A percentile compares a stretch with the other conserved stretches of the same genome.
phyloP scores from a whole-genome alignment of 1,140 invertebrate species.

The Drosophila orosa region DNA sequence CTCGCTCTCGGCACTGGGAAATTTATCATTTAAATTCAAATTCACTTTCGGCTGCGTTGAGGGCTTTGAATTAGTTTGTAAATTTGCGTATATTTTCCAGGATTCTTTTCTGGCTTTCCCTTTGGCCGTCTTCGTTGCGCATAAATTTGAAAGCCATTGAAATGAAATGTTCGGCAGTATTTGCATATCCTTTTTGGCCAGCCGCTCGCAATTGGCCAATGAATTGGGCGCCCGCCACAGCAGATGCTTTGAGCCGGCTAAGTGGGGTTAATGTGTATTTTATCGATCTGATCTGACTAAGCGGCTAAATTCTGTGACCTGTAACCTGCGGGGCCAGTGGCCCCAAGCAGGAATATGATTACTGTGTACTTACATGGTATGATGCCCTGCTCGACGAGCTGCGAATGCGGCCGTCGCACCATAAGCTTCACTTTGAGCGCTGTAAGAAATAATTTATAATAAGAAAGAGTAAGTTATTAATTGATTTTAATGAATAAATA shows the following conservation, averaged over 20 bases:
- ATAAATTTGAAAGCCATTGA: conserved; percentile 76
- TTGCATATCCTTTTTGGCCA: conserved; percentile 72
- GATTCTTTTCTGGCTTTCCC: conserved; percentile 51
- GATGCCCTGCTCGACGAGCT: conserved; percentile 98
- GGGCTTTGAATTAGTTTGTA: conserved; percentile 80
- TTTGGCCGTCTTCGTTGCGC: conserved; percentile 38
- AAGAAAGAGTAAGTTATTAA: conserved; percentile 57
- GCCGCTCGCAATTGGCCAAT: conserved; percentile 21
- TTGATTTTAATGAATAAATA: not conserved
- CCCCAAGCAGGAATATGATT: not conserved
- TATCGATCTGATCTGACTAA: conserved; percentile 61
- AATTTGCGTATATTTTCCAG: conserved; percentile 78
- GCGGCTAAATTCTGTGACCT: conserved; percentile 32
- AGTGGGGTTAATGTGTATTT: conserved; percentile 72
- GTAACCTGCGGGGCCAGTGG: not conserved
- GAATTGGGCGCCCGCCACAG: conserved; percentile 29
- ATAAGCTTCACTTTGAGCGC: conserved; percentile 98
- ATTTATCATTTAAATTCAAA: conserved; percentile 81
- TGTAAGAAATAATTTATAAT: conserved; percentile 86
- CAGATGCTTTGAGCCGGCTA: conserved; percentile 46
- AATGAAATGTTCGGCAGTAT: conserved; percentile 68
- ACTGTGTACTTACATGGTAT: conserved; percentile 95
- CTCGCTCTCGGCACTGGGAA: conserved; percentile 37
- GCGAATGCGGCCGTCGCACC: conserved; percentile 96
- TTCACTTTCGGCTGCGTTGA: conserved; percentile 67